phyloP scores from a whole-genome alignment of 2,888 invertebrate genomes.

The Lithophane semibrunnea region DNA sequence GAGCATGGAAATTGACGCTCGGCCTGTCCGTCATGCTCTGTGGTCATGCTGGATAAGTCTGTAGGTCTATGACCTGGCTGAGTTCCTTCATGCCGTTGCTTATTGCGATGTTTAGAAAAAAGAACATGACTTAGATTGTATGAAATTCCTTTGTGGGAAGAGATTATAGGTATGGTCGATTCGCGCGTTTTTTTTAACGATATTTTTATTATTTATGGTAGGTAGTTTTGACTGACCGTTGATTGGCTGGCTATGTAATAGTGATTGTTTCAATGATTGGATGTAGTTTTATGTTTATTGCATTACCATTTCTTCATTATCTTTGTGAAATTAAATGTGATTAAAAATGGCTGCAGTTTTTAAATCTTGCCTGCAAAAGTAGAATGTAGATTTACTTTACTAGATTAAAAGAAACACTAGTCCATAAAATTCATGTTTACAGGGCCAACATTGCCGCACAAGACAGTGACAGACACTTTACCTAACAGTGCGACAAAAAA shows the following conservation, averaged over 20 bases:
- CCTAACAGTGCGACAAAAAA: too few relatives aligned
- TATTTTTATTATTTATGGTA: background rate
- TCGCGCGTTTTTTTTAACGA: constrained; percentile 2
- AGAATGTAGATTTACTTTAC: background rate
- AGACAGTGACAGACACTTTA: too few relatives aligned
- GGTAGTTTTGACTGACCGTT: constrained; percentile 6
- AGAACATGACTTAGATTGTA: constrained; percentile 50
- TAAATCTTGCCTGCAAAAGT: background rate
- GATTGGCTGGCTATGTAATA: constrained; percentile 5
- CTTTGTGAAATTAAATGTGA: background rate
- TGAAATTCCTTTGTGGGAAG: constrained; percentile 49
- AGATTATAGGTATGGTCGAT: constrained; percentile 4
- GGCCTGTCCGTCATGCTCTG: constrained; percentile 60
- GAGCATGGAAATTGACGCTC: constrained; percentile 63
- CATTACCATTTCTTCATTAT: background rate
- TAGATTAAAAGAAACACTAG: background rate
- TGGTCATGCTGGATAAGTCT: constrained; percentile 62
- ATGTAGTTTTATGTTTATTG: constrained; percentile 14
- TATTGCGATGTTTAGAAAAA: constrained; percentile 56
- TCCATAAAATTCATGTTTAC: too few relatives aligned
- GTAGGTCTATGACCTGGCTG: constrained; percentile 61
- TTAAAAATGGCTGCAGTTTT: background rate
- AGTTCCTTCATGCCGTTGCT: constrained; percentile 50
- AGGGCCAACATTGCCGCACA: too few relatives aligned
- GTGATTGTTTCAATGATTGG: constrained; percentile 29